phyloP scores from a whole-genome alignment of 2,888 invertebrate species.

The Bembecia ichneumoniformis region DNA sequence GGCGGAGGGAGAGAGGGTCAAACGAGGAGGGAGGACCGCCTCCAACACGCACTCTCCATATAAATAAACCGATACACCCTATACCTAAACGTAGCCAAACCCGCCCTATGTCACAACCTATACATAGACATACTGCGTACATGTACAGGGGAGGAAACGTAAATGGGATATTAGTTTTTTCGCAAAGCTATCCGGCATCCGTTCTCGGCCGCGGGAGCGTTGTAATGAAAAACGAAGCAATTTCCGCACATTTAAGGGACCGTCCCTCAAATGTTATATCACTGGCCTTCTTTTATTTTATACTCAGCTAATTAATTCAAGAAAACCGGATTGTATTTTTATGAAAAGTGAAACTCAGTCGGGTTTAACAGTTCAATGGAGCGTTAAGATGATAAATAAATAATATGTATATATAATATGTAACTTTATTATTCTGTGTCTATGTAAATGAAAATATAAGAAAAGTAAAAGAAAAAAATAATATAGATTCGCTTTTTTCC shows the following conservation, averaged over 20 bases:
- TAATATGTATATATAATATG: too few relatives aligned
- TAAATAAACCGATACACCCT: slow-evolving; percentile 66
- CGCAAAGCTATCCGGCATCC: slow-evolving; percentile 46
- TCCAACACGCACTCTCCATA: slow-evolving; percentile 63
- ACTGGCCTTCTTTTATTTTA: too few relatives aligned
- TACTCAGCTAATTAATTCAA: too few relatives aligned
- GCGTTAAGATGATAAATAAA: too few relatives aligned
- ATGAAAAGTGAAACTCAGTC: too few relatives aligned
- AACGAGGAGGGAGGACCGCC: slow-evolving; percentile 27
- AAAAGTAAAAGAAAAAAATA: too few relatives aligned
- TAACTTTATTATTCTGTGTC: too few relatives aligned
- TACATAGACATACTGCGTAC: not conserved
- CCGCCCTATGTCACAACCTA: slow-evolving; percentile 21
- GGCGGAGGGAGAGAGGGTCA: slow-evolving; percentile 36
- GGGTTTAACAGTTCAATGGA: too few relatives aligned
- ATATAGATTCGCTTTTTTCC: too few relatives aligned
- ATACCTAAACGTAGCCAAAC: slow-evolving; percentile 35
- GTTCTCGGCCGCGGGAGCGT: slow-evolving; percentile 40
- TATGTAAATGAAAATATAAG: too few relatives aligned
- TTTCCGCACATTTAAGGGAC: slow-evolving; percentile 36
- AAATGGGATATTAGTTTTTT: slow-evolving; percentile 66
- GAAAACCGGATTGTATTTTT: too few relatives aligned
- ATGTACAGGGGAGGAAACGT: slow-evolving; percentile 34
- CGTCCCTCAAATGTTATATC: not conserved
- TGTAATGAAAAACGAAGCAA: slow-evolving; percentile 59